Evolutionary conservation across 1,140 invertebrate genomes (phyloP), one percentile per base, ranked within the genome.

Genomic region (Pseudobourletiella spinata): DNA sequence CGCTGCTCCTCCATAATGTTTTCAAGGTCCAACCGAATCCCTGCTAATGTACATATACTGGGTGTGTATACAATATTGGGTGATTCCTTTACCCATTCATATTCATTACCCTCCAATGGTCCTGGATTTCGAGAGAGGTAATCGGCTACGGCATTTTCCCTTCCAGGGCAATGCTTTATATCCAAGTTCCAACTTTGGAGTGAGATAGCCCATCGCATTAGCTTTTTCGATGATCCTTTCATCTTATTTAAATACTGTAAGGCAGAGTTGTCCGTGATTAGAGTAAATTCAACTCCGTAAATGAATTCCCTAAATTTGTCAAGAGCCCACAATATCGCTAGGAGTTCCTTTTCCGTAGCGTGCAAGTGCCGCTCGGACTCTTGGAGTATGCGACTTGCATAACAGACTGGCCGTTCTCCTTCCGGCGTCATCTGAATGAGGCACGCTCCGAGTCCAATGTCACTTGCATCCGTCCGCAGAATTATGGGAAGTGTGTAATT

Each of bases 111-210:
- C 2, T n/a, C 3, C 22, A 42, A 8, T n/a, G 32, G 15, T 11
- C 64, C 16, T 11, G 68, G 67, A 43, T 63, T 66, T 59, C 67
- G n/a, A 8, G 59, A 63, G 0, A 68, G 24, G 3, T 29, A 59
- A 35, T 68, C 67, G 1, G 63, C 59, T 2, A 57, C 48, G 1
- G 43, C 35, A 44, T 68, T 62, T 0, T 69, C 46, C 16, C 57
- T 67, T 3, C 76, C 75, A 54, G 71, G 72, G 18, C 73, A 44
- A 60, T 76, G 72, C 0, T 63, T n/a, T 8, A 72, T 55, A 55
- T 63, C 52, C 20, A 46, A 48, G 15, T 57, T 22, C 61, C 29
- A 72, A 18, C 51, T 44, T 26, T 69, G 28, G 14, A 72, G 52
- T 43, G 57, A 28, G 1, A 64, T 18, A 1, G 71, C 60, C 71